These are phyloP conservation scores for Strix uralensis DNA, from an alignment of 2,113 vertebrate genomes.

Conservation along the genomic window DNA sequence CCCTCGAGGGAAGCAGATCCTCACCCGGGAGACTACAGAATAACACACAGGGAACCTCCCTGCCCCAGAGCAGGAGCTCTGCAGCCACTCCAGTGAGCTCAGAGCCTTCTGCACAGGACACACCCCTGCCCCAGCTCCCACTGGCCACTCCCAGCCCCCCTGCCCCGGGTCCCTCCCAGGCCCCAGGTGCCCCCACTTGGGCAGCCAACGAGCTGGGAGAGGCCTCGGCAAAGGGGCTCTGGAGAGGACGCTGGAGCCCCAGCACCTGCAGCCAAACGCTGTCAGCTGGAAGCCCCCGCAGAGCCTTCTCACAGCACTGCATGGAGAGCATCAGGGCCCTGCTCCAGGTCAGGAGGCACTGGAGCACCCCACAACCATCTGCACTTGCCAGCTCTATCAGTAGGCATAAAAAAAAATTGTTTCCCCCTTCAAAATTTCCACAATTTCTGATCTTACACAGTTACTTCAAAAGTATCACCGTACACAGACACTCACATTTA, in stretches of 20 bases:
- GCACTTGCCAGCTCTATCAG: background rate
- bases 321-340: background rate
- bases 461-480: background rate
- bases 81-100: fast-evolving
- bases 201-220: background rate
- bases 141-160: background rate
- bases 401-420: background rate
- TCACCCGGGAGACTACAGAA: background rate
- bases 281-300: background rate
- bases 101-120: too few species aligned
- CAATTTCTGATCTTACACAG: background rate
- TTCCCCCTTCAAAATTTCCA: background rate
- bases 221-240: background rate
- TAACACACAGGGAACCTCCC: background rate
- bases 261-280: background rate
- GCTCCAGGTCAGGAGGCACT: background rate
- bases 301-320: background rate
- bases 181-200: background rate
- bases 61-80: background rate
- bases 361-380: background rate
- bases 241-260: background rate
- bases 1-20: background rate
- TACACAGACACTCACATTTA: too few species aligned
- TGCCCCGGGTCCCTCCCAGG: background rate
- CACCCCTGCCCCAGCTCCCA: fast-evolving